phyloP scores from a whole-genome alignment of 2,797 vertebrate species.

The Pteropus rufus region DNA sequence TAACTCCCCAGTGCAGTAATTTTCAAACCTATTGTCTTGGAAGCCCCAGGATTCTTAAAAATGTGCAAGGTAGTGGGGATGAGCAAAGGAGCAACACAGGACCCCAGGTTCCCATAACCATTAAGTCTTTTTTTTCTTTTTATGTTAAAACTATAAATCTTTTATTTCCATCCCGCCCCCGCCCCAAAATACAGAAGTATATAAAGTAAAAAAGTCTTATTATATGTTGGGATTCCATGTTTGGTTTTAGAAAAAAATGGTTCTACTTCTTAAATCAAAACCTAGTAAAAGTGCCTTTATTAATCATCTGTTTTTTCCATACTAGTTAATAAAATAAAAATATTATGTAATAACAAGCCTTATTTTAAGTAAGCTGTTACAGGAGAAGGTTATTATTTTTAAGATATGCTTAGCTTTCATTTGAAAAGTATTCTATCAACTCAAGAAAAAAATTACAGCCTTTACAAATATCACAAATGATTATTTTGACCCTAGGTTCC shows the following conservation, averaged over 20 bases:
- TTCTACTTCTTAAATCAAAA: background rate
- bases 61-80: background rate
- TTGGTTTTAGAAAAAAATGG: constrained; percentile 10
- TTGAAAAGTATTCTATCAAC: constrained; percentile 4
- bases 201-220: background rate
- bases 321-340: constrained; percentile 43
- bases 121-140: background rate
- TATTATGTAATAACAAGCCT: background rate
- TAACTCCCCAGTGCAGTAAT: background rate
- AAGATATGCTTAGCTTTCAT: constrained; percentile 9
- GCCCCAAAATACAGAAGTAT: background rate
- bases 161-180: fast-evolving
- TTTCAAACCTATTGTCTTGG: background rate
- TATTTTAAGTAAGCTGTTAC: constrained; percentile 24
- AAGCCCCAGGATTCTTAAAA: background rate
- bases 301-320: constrained; percentile 7
- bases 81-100: background rate
- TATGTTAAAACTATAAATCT: background rate
- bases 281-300: constrained; percentile 21
- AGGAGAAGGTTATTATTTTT: constrained; percentile 11
- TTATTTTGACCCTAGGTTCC: constrained; percentile 89
- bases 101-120: background rate
- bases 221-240: background rate
- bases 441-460: background rate
- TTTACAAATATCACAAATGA: constrained; percentile 57